Evolutionary conservation across 2,888 invertebrate species (phyloP), one percentile per base, ranked within the genome.

Genomic region (Orthosia gracilis): DNA sequence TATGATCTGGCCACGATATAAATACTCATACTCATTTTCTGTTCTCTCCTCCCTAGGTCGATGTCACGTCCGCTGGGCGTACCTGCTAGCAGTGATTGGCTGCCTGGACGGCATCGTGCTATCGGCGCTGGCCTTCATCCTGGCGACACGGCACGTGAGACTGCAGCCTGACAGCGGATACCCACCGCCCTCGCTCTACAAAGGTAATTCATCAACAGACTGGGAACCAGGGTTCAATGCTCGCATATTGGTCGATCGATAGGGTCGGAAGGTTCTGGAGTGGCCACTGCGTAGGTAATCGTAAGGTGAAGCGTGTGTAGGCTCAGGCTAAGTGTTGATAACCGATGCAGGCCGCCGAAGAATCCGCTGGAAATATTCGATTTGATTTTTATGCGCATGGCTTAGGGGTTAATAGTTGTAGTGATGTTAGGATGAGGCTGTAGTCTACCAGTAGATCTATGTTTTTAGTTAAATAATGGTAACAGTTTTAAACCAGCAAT

Each of bases 41-140:
- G 9, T 31, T 12, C 15, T 58, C n/a, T 7, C 12, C 0, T 70
- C 96, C 89, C 91, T 97, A 90, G 99, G 99, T 54, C 97, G 98
- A 40, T 99, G 99, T 92, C 98, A 98, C 80, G 97, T 99, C 70
- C 97, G 99, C 89, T 99, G 99, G 99, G 99, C 99, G 7, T 99
- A 98, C 94, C 97, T 99, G 17, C 97, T 99, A 87, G 99, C 99
- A 11, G 98, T 98, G 77, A 99, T 99, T 80, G 99, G 98, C 0
- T 98, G 98, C 71, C 94, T 98, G 85, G 99, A 99, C 93, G 98
- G 98, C 69, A 96, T 98, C 68, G 98, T 99, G 78, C 97, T 99
- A 81, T 98, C 99, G 0, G 98, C 98, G 0, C 97, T 99, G 75
- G 99, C 99, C 18, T 99, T 99, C 95, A 98, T 99, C 88, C 97